Percentiles rank a stretch among this genome's conserved stretches.
Evolutionary conservation across 2,888 invertebrate genomes (phyloP).

Genomic region (Epistrophe eligans): DNA sequence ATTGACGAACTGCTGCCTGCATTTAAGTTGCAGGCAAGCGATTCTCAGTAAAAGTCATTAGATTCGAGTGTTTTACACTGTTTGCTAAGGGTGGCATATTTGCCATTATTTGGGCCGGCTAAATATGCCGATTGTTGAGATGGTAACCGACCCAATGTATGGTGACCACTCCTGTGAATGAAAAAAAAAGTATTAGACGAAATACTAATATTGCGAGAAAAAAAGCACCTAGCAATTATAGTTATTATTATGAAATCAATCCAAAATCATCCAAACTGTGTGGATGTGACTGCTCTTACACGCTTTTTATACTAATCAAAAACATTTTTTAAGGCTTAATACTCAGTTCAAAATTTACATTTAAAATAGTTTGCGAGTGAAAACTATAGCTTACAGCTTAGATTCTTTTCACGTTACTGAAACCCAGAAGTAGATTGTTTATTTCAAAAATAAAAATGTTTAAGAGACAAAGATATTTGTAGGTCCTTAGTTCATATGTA

Average conservation of each 20-base stretch:
- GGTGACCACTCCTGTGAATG: conserved; percentile 83
- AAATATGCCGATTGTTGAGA: conserved; percentile 85
- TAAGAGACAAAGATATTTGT: too few relatives aligned
- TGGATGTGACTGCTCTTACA: neutral
- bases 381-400: too few relatives aligned
- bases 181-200: conserved; percentile 5
- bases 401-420: too few relatives aligned
- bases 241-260: neutral
- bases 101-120: conserved; percentile 89
- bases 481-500: too few relatives aligned
- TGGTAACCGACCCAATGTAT: conserved; percentile 88
- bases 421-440: too few relatives aligned
- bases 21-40: conserved; percentile 85
- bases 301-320: neutral
- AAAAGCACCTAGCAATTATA: neutral
- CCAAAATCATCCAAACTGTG: neutral
- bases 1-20: conserved; percentile 83
- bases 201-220: neutral
- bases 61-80: conserved; percentile 97
- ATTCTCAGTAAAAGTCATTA: conserved; percentile 97
- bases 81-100: conserved; percentile 97
- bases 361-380: too few relatives aligned
- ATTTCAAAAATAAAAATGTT: too few relatives aligned
- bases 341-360: neutral
- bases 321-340: neutral